A percentile compares a stretch with the other conserved stretches of the same genome.
These are phyloP conservation scores for Alsophila aescularia DNA, from an alignment of 2,888 invertebrate species.

Conservation along the genomic window DNA sequence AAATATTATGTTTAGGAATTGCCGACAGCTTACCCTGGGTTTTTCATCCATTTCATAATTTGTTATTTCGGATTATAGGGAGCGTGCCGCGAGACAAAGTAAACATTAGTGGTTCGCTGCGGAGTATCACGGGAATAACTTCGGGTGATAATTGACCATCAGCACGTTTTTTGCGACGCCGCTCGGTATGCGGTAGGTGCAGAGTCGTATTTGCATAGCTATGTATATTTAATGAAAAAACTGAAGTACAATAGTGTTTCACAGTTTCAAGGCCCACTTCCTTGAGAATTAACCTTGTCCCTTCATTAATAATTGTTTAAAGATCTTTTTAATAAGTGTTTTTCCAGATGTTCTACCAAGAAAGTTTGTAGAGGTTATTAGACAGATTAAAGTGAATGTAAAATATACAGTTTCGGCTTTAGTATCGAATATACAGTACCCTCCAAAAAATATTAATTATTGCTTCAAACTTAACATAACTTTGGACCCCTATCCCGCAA, in stretches of 20 bases:
- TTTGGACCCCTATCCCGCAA: too few relatives aligned
- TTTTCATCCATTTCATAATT: conserved; percentile 83
- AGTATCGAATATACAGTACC: too few relatives aligned
- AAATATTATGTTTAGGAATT: conserved; percentile 83
- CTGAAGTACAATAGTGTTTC: conserved; percentile 4
- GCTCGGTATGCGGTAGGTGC: conserved; percentile 49
- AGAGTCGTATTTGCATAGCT: conserved; percentile 38
- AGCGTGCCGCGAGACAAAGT: conserved; percentile 80
- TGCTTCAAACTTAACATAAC: too few relatives aligned
- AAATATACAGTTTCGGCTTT: too few relatives aligned
- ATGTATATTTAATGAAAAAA: conserved; percentile 17
- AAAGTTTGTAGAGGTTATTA: too few relatives aligned
- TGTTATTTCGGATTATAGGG: conserved; percentile 81
- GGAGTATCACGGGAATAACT: conserved; percentile 51
- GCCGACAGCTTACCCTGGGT: conserved; percentile 82
- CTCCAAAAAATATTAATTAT: too few relatives aligned
- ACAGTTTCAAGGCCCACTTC: conserved; percentile 20
- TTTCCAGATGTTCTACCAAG: too few relatives aligned
- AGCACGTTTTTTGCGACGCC: conserved; percentile 47
- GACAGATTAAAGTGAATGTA: too few relatives aligned
- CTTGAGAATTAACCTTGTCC: conserved; percentile 26
- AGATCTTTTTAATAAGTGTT: neutral
- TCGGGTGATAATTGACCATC: conserved; percentile 62
- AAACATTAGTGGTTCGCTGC: conserved; percentile 63
- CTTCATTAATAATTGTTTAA: neutral